phyloP scores from a whole-genome alignment of 2,113 vertebrate species.

The Osmerus eperlanus region DNA sequence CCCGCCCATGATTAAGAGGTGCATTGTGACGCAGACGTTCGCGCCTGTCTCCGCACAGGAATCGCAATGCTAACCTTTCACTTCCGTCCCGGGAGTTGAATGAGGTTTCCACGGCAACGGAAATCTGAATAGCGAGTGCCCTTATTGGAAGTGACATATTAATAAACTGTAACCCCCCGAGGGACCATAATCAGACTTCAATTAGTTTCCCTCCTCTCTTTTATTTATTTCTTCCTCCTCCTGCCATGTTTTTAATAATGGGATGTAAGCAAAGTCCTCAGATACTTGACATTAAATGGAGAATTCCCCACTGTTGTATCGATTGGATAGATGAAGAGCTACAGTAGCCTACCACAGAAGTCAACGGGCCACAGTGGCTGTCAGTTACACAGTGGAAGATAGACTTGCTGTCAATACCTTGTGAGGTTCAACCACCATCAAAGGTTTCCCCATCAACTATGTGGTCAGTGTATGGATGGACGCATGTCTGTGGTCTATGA shows the following conservation, averaged over 20 bases:
- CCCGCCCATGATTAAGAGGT: neutral
- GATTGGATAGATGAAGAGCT: slow-evolving; percentile 40
- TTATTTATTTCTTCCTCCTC: slow-evolving; percentile 17
- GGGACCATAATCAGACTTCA: slow-evolving; percentile 64
- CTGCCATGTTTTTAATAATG: slow-evolving; percentile 48
- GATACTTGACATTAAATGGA: slow-evolving; percentile 25
- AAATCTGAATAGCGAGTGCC: slow-evolving; percentile 56
- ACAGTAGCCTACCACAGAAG: neutral
- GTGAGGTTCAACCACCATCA: neutral
- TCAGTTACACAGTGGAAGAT: neutral
- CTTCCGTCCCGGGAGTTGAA: slow-evolving; percentile 48
- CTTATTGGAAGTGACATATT: slow-evolving; percentile 75
- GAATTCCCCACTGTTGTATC: slow-evolving; percentile 25
- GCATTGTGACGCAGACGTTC: slow-evolving; percentile 2
- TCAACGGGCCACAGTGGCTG: slow-evolving; percentile 2
- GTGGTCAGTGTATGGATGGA: too few species aligned
- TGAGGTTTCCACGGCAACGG: slow-evolving; percentile 65
- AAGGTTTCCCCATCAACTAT: too few species aligned
- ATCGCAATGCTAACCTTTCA: slow-evolving; percentile 56
- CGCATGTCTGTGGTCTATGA: too few species aligned
- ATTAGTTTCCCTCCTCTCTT: slow-evolving; percentile 47
- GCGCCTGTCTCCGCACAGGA: slow-evolving; percentile 31
- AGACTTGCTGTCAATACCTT: neutral
- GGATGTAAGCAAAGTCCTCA: slow-evolving; percentile 18
- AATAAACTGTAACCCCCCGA: slow-evolving; percentile 67